Evolutionary conservation across 2,888 invertebrate genomes (phyloP), one percentile per base, ranked within the genome.

Genomic region (Drosophila subquinaria): DNA sequence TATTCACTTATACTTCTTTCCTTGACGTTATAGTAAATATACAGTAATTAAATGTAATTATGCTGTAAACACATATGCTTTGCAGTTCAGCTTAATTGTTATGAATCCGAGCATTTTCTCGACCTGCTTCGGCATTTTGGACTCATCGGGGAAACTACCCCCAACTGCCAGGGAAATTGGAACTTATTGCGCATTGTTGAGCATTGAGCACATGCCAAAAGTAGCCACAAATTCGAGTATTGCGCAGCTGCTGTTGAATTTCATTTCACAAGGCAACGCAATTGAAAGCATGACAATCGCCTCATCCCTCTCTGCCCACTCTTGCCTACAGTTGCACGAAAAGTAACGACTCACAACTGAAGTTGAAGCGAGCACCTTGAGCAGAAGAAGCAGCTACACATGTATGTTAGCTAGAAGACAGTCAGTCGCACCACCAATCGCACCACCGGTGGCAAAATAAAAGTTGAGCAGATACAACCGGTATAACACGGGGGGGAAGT

Each of bases 191-290:
- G 89, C 72, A 73, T 72, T 69, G 70, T 50, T 53, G 64, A 4
- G 88, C 70, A 73, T 50, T 53, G 64, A 81, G 82, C 82, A 84
- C 87, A 81, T 83, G 81, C 83, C 81, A 89, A 77, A 61, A 81
- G 73, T 82, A 78, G 87, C 73, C 73, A 81, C 79, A 73, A 61
- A 57, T 30, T 30, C 30, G 30, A 30, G 8, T 71, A 72, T 65
- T 81, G 72, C 84, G 88, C 88, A 89, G 84, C 88, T 83, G 84
- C 84, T 83, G n/a, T 36, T 69, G 57, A 36, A 73, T 88, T 89
- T 77, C 89, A 75, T 88, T 89, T 80, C 89, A 75, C 42, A 66
- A 62, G 63, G 65, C 36, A 67, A 63, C 68, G 81, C 73, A 81
- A 88, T 71, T 69, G 72, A 48, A 52, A 57, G 47, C 42, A 78